Conservation (phyloP, 2,797 vertebrate species). For the Chelonia mydas region DNA sequence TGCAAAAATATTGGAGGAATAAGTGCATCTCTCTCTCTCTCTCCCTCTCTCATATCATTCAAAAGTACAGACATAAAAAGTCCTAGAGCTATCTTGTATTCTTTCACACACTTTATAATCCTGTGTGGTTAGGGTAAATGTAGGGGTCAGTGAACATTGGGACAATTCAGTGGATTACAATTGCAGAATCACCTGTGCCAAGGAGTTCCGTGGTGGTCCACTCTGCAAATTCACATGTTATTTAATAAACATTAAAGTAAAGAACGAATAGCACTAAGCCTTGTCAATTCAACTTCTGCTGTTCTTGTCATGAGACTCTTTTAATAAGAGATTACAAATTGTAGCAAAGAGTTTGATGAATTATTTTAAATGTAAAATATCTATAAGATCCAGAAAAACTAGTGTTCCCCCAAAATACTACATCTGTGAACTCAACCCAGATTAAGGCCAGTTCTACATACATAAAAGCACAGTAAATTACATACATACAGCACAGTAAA, state of each 20-base stretch:
- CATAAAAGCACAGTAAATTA: background rate
- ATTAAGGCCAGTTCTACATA: background rate
- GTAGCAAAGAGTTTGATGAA: background rate
- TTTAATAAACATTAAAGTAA: background rate
- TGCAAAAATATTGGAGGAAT: background rate
- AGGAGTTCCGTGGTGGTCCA: background rate
- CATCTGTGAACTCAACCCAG: background rate
- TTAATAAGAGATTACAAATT: background rate
- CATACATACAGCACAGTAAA: background rate
- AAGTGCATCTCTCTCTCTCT: background rate
- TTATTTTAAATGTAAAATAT: background rate
- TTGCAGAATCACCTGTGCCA: background rate
- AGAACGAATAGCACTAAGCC: background rate
- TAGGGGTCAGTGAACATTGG: background rate
- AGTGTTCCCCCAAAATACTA: background rate
- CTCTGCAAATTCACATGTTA: background rate
- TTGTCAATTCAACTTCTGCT: background rate
- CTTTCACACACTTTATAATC: background rate
- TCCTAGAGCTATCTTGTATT: background rate
- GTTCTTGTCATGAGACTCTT: background rate
- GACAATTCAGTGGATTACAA: background rate
- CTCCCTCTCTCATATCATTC: background rate
- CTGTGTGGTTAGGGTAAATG: accelerated
- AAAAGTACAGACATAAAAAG: background rate
- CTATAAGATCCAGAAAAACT: background rate